These are phyloP conservation scores for Sebastolobus alascanus DNA, from an alignment of 2,797 vertebrate species.

Conservation along the genomic window DNA sequence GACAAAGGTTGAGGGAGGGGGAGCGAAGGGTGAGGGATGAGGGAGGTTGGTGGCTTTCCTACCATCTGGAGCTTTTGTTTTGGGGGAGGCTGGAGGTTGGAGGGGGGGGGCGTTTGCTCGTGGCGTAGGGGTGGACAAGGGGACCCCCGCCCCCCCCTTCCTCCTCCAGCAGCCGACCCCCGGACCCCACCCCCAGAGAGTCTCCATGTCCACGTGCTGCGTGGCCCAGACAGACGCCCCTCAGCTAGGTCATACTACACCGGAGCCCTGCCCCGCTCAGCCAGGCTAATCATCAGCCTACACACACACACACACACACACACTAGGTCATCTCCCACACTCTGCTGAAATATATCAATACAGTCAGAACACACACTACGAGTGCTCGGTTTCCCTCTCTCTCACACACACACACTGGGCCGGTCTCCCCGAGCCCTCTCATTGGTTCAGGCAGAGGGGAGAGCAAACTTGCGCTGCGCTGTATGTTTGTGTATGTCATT, in stretches of 20 bases:
- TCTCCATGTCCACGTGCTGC: conserved; percentile 77
- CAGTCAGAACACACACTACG: conserved; percentile 51
- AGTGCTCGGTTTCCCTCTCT: conserved; percentile 19
- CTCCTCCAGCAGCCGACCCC: conserved; percentile 39
- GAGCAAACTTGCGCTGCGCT: conserved; percentile 60
- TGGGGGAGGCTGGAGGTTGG: conserved; percentile 72
- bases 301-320: conserved; percentile 42
- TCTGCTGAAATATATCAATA: conserved; percentile 52
- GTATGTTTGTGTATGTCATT: conserved; percentile 80
- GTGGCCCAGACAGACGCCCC: conserved; percentile 80
- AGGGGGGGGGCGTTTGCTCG: conserved; percentile 22
- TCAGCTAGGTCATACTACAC: conserved; percentile 74
- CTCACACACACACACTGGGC: conserved; percentile 7
- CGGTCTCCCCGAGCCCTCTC: conserved; percentile 40
- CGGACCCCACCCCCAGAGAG: conserved; percentile 59
- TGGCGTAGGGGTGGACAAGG: conserved; percentile 53
- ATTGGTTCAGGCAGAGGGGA: conserved; percentile 60
- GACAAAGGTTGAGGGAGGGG: conserved; percentile 87
- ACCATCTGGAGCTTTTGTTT: conserved; percentile 91
- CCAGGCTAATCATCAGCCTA: conserved; percentile 69
- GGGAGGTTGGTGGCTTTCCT: conserved; percentile 83
- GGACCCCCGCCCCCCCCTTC: conserved; percentile 7
- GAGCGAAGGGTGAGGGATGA: conserved; percentile 72
- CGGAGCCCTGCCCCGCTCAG: conserved; percentile 60
- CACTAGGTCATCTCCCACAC: conserved; percentile 58